Conservation (phyloP, 2,888 invertebrate species). For the Melolontha melolontha region DNA sequence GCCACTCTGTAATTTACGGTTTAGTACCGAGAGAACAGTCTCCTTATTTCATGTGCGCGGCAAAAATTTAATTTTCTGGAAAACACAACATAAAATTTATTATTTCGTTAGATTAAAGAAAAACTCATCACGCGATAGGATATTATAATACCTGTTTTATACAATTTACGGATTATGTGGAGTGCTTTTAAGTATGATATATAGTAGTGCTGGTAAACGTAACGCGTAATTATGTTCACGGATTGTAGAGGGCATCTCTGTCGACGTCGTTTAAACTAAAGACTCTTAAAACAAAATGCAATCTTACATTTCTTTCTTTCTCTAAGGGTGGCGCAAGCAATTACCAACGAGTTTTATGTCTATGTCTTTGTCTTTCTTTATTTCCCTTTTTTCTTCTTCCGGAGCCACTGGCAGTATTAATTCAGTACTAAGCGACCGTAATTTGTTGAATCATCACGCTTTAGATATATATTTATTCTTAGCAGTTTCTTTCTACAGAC, state of each 20-base stretch:
- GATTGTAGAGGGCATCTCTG: conserved; percentile 21
- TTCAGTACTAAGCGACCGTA: conserved; percentile 37
- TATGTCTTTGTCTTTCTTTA: conserved; percentile 36
- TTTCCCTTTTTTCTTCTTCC: conserved; percentile 22
- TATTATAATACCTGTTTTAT: conserved; percentile 64
- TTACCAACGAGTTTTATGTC: conserved; percentile 34
- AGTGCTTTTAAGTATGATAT: conserved; percentile 58
- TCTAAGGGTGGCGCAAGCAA: conserved; percentile 19
- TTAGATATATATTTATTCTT: conserved; percentile 36
- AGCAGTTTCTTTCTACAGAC: conserved; percentile 2
- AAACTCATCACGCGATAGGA: conserved; percentile 64
- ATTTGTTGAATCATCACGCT: conserved; percentile 39
- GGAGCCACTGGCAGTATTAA: conserved; percentile 31
- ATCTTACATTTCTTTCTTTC: conserved; percentile 27
- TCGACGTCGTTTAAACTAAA: conserved; percentile 17
- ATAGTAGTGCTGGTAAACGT: conserved; percentile 45
- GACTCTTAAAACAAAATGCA: conserved; percentile 36
- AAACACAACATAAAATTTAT: conserved; percentile 63
- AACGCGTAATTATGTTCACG: conserved; percentile 41
- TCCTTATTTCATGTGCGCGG: conserved; percentile 46
- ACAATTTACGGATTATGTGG: conserved; percentile 62
- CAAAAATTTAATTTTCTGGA: conserved; percentile 62
- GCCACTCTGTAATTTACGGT: conserved; percentile 1
- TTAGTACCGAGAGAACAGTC: conserved; percentile 46
- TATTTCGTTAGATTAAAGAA: conserved; percentile 64